These are phyloP conservation scores for Erythrocercus mccallii DNA, from an alignment of 2,113 vertebrate species.

Conservation along the genomic window DNA sequence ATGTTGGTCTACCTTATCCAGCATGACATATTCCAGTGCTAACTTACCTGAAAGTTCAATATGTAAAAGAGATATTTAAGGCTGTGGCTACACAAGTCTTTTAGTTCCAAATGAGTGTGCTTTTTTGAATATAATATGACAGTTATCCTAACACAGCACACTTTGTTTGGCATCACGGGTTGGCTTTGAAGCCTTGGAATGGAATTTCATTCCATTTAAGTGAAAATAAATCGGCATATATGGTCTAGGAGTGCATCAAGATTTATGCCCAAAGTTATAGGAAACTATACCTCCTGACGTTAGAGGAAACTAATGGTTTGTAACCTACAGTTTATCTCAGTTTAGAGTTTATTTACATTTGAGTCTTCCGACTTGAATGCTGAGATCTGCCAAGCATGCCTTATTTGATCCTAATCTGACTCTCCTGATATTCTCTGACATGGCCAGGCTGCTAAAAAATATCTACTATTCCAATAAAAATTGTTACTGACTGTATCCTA, in stretches of 20 bases:
- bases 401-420: not conserved
- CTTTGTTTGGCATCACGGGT: not conserved
- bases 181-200: not conserved
- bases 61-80: not conserved
- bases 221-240: not conserved
- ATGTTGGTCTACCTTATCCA: not conserved
- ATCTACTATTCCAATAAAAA: not conserved
- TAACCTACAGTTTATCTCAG: not conserved
- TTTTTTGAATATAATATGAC: not conserved
- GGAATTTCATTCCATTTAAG: not conserved
- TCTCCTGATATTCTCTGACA: not conserved
- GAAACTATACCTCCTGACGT: not conserved
- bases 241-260: not conserved
- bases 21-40: rapidly evolving
- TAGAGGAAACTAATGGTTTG: not conserved
- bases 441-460: not conserved
- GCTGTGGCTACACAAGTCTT: not conserved
- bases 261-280: not conserved
- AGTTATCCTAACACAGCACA: rapidly evolving
- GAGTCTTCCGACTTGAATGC: not conserved
- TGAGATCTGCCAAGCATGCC: not conserved
- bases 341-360: not conserved
- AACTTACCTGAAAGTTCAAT: not conserved
- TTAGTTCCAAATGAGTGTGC: not conserved
- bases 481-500: not conserved